Percentiles rank a stretch among this genome's conserved stretches.
Conservation (phyloP, 2,888 invertebrate species). For the Cantharis lateralis region DNA sequence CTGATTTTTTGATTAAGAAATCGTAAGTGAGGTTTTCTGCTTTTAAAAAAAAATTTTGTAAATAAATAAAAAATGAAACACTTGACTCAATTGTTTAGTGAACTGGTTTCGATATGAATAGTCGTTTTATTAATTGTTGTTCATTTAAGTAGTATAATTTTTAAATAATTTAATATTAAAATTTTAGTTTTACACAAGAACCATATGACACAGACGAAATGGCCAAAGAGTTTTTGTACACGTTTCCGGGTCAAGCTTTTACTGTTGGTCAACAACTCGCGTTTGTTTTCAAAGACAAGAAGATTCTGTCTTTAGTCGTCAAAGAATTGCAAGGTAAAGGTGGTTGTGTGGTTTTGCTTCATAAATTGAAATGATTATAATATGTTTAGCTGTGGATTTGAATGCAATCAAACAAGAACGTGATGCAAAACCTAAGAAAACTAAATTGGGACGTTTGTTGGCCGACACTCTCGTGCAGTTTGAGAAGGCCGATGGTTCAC, state of each 20-base stretch:
- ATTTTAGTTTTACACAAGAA: constrained; percentile 78
- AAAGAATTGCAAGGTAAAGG: constrained; percentile 83
- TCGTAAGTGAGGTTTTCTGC: constrained; percentile 65
- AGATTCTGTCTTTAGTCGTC: constrained; percentile 78
- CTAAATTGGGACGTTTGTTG: constrained; percentile 79
- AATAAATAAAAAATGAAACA: no score
- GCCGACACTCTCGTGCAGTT: constrained; percentile 90
- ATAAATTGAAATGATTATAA: not conserved
- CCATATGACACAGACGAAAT: constrained; percentile 95
- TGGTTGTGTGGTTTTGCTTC: not conserved
- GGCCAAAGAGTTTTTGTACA: constrained; percentile 90
- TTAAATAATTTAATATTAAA: no score
- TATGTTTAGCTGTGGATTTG: constrained; percentile 71
- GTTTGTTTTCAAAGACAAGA: constrained; percentile 89
- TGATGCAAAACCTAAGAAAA: constrained; percentile 73
- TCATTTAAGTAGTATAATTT: no score
- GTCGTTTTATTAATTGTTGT: no score
- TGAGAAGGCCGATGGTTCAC: constrained; percentile 91
- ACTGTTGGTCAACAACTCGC: constrained; percentile 90
- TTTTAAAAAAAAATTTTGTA: not conserved
- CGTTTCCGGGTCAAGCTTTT: constrained; percentile 89
- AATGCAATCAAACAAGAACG: constrained; percentile 76
- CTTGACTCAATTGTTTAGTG: no score
- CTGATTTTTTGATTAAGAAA: constrained; percentile 94
- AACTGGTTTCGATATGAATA: no score